Conservation (phyloP, 2,888 invertebrate species). For the Eupithecia pulchellata region DNA sequence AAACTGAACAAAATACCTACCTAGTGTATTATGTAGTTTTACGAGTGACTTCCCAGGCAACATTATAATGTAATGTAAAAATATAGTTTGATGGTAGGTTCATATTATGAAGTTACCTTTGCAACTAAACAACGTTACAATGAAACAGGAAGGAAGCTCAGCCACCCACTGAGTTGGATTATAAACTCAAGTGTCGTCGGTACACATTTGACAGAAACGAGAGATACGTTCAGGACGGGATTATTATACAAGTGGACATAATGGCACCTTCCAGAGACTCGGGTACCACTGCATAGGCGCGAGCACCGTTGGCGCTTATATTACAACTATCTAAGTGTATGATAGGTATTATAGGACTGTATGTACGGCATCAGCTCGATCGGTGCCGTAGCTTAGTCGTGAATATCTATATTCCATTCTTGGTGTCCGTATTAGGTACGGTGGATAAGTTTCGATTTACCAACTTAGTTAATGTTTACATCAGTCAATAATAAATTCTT, state of each 20-base stretch:
- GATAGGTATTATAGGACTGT: no score
- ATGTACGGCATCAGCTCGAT: no score
- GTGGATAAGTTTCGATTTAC: no score
- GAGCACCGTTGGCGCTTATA: neutral
- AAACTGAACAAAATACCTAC: neutral
- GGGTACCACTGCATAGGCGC: neutral
- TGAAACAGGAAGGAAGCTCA: neutral
- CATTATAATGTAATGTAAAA: no score
- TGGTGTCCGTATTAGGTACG: no score
- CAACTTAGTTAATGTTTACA: no score
- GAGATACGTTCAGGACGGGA: neutral
- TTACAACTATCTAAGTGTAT: neutral
- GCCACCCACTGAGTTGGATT: slow-evolving; percentile 3
- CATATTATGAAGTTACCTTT: no score
- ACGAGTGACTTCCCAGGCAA: neutral
- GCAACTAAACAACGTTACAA: neutral
- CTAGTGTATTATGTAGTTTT: neutral
- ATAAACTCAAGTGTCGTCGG: neutral
- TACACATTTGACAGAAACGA: neutral
- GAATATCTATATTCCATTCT: no score
- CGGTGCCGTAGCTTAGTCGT: no score
- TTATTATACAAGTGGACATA: neutral
- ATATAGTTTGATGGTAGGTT: no score
- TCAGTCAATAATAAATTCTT: no score
- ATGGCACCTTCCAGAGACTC: neutral